These are phyloP conservation scores for Isotomurus palustris DNA, from an alignment of 2,888 invertebrate genomes.

Conservation along the genomic window DNA sequence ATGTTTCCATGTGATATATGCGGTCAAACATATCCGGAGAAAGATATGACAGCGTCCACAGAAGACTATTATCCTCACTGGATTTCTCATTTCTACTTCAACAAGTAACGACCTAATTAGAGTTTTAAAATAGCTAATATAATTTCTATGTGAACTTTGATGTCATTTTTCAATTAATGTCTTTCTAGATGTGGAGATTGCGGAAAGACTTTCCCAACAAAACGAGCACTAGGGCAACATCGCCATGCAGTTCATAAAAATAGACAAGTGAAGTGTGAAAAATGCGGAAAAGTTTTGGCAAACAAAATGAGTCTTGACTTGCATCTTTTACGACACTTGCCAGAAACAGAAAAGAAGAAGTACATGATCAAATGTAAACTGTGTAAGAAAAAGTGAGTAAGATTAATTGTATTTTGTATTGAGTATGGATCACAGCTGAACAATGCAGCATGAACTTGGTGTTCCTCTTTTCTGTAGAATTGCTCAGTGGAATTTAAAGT, in stretches of 20 bases:
- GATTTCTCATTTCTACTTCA: slow-evolving; percentile 46
- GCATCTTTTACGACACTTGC: slow-evolving; percentile 31
- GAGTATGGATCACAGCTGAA: background rate
- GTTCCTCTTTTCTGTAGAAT: slow-evolving; percentile 16
- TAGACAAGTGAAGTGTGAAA: slow-evolving; percentile 35
- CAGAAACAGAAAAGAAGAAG: slow-evolving; percentile 35
- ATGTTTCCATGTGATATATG: slow-evolving; percentile 44
- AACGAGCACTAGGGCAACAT: slow-evolving; percentile 40
- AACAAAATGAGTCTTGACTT: slow-evolving; percentile 27
- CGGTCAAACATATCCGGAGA: slow-evolving; percentile 39
- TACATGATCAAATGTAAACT: slow-evolving; percentile 36
- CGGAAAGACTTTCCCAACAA: slow-evolving; percentile 41
- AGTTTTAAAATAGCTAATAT: background rate
- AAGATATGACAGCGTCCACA: slow-evolving; percentile 37
- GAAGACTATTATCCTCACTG: slow-evolving; percentile 44
- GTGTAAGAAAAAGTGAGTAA: slow-evolving; percentile 32
- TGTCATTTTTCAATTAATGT: slow-evolving; percentile 4
- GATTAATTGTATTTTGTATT: background rate
- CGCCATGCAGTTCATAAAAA: slow-evolving; percentile 43
- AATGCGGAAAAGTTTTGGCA: slow-evolving; percentile 32
- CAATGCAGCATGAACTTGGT: background rate
- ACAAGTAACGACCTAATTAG: slow-evolving; percentile 30
- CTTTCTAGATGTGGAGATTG: slow-evolving; percentile 41
- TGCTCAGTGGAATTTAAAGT: slow-evolving; percentile 39
- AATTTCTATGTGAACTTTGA: too few relatives aligned